Evolutionary conservation across 2,113 vertebrate species (phyloP), one percentile per base, ranked within the genome.

Genomic region (Candoia aspera): DNA sequence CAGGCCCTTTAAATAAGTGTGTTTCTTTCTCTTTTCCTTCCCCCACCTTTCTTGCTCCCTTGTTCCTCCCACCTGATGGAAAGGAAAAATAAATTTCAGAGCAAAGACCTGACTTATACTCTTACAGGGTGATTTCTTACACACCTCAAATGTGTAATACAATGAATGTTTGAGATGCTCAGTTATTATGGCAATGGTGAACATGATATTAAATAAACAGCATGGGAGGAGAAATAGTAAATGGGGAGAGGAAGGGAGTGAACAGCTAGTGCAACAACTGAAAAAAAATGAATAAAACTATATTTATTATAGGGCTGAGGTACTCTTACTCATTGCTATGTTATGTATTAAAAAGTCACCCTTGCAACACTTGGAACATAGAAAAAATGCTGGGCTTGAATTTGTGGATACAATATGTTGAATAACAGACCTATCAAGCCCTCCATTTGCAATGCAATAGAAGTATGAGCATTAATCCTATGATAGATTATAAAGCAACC

Each of bases 181-280:
- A 8, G 26, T 73, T 54, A 60, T 89, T 53, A 49, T 73, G 64
- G 13, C 64, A 64, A 53, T 68, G 6, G 23, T 24, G 57, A 89
- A 19, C 26, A 89, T 89, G 68, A 19, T 68, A 53, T 89, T 53
- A 89, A 68, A 89, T 89, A 54, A 49, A 59, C 57, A 88, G 58
- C 9, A 55, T 79, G 33, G 86, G 37, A 64, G 2, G 29, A 64
- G 26, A 62, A 64, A 89, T 19, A 17, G 86, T 23, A 23, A 24
- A 26, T 53, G 46, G 42, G 8, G 23, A 46, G 24, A 15, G 23
- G 33, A 33, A 26, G 26, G 42, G 64, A 42, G 24, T 59, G 60
- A 64, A 53, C 15, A 46, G 11, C 24, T 89, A 54, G 15, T 89
- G 46, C 26, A 68, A 89, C 17, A 19, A 68, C 29, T 26, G 46